Base-by-base conservation (phyloP, 1,140 invertebrate genomes). In the Drosophila sulfurigaster region DNA sequence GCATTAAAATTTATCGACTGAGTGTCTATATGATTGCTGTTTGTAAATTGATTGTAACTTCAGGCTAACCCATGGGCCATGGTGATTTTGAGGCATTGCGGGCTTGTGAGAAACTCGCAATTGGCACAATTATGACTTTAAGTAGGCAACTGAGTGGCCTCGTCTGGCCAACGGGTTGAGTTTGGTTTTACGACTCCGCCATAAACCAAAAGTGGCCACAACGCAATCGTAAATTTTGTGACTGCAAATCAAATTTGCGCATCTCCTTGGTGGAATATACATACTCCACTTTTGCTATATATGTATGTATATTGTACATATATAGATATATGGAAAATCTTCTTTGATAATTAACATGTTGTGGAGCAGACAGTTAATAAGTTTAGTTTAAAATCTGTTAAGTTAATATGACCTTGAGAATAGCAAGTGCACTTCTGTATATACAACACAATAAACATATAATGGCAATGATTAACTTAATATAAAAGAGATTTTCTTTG, bases 1-100 rank as follows among this genome's bases (percentile, higher is more conserved):
- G 63, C 63, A 78, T 78, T 79, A 79, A 78, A 78, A 67, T 79
- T 73, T 78, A 78, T 78, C 62, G 67, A 76, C 68, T 77, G 57
- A 58, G 46, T 51, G 74, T 57, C 45, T 63, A 43, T 51, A 46
- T 59, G 71, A 67, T 28, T 63, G 46, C n/a, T 20, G 16, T 78
- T 67, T 78, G 51, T 73, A 79, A 79, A 77, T 79, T 72, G 75
- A 77, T 79, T 77, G 67, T 73, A 57, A 67, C 66, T 71, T 13
- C 28, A 1, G 57, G 56, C 4, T 30, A 72, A 67, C 54, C 56
- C 54, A 8, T 35, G 15, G 32, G 48, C 48, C 7, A 38, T 25
- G 45, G n/a, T n/a, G n/a, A 16, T 15, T 32, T 11, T 15, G 2
- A n/a, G 28, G 51, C 25, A 1, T 30, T 30, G 20, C 20, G 20